These are phyloP conservation scores for Scaptomyza flava DNA, from an alignment of 2,888 invertebrate species.

Conservation along the genomic window DNA sequence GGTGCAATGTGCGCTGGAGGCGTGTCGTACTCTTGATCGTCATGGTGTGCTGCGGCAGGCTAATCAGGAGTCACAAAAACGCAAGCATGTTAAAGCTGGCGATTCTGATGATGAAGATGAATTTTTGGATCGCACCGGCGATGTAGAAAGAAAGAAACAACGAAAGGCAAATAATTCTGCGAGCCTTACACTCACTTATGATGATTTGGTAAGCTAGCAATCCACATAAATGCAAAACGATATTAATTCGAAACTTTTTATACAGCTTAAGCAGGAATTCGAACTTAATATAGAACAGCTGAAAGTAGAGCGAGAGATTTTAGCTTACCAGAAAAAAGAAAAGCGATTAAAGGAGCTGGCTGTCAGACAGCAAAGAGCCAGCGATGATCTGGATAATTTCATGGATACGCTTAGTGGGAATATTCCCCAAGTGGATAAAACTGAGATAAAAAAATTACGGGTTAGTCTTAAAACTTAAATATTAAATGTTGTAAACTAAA, in stretches of 20 bases:
- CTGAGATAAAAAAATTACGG: slow-evolving; percentile 87
- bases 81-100: slow-evolving; percentile 92
- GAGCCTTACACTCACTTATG: slow-evolving; percentile 86
- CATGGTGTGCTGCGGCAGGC: slow-evolving; percentile 94
- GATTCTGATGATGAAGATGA: slow-evolving; percentile 97
- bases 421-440: slow-evolving; percentile 86
- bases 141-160: slow-evolving; percentile 93
- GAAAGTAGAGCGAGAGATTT: slow-evolving; percentile 86
- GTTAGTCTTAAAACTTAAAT: slow-evolving; percentile 71
- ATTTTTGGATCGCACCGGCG: slow-evolving; percentile 97
- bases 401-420: slow-evolving; percentile 89
- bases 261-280: slow-evolving; percentile 77
- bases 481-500: background rate
- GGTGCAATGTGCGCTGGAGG: slow-evolving; percentile 96
- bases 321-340: slow-evolving; percentile 84
- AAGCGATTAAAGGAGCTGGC: slow-evolving; percentile 78
- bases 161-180: slow-evolving; percentile 85
- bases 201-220: slow-evolving; percentile 86
- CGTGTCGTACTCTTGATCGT: slow-evolving; percentile 95
- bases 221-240: background rate
- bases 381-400: slow-evolving; percentile 93
- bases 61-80: slow-evolving; percentile 93
- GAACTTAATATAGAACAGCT: slow-evolving; percentile 87
- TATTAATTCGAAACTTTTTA: background rate
- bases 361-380: slow-evolving; percentile 71